Evolutionary conservation across 92 coral and sea anemone genomes (phyloP).

Genomic region (Micromussa lordhowensis): DNA sequence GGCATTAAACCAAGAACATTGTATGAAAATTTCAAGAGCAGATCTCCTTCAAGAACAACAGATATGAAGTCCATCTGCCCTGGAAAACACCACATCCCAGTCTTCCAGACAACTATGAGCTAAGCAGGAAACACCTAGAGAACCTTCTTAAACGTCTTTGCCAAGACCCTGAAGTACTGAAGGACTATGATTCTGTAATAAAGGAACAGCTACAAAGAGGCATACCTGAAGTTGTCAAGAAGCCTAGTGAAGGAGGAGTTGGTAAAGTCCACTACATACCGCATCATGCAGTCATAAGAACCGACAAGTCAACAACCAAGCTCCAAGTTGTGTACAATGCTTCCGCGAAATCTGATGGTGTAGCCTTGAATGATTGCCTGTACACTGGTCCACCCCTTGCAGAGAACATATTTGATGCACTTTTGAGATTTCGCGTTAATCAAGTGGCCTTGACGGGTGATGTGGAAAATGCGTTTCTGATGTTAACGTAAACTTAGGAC

Average conservation of each 20-base stretch:
- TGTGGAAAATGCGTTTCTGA: conserved; percentile 50
- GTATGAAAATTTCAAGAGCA: conserved; percentile 45
- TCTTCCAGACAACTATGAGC: conserved; percentile 69
- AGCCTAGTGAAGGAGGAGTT: conserved; percentile 39
- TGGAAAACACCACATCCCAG: conserved; percentile 57
- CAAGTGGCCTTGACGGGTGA: conserved; percentile 15
- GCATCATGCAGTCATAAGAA: conserved; percentile 59
- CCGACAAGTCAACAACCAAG: conserved; percentile 61
- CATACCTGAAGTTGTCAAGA: conserved; percentile 41
- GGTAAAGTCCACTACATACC: conserved; percentile 57
- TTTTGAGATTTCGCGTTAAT: conserved; percentile 49
- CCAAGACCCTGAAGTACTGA: conserved; percentile 49
- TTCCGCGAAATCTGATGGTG: conserved; percentile 53
- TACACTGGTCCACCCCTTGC: conserved; percentile 52
- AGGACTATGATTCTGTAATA: too few relatives aligned
- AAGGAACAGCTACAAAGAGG: conserved; percentile 5
- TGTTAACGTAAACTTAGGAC: too few relatives aligned
- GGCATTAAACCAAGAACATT: conserved; percentile 50
- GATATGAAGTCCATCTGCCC: conserved; percentile 68
- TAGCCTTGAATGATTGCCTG: conserved; percentile 53
- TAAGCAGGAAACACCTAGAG: conserved; percentile 52
- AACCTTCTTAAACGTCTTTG: conserved; percentile 52
- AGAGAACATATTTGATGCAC: conserved; percentile 61
- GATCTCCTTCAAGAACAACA: conserved; percentile 34
- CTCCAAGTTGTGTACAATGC: conserved; percentile 56